phyloP scores from a whole-genome alignment of 1,140 invertebrate genomes.

The Nephila pilipes region DNA sequence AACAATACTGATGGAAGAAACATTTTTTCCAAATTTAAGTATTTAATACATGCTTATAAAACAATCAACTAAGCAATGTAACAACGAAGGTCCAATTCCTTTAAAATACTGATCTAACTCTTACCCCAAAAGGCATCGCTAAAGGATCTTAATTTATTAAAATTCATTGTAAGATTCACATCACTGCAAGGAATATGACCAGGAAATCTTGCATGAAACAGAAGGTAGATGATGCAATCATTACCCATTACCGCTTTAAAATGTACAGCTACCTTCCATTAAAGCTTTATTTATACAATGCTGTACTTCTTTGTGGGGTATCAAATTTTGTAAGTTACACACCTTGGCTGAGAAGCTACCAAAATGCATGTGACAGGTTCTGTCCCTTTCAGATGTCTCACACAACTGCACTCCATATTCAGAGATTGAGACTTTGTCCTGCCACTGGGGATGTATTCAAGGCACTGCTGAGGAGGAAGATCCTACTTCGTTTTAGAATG shows the following conservation, averaged over 20 bases:
- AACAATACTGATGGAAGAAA: conserved; percentile 31
- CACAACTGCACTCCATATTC: not conserved
- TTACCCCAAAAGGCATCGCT: conserved; percentile 67
- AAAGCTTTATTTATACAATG: conserved; percentile 36
- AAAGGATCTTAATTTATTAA: conserved; percentile 17
- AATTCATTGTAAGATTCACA: not conserved
- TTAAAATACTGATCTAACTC: conserved; percentile 45
- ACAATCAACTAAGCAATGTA: conserved; percentile 41
- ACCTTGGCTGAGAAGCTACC: conserved; percentile 14
- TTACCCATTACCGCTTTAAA: conserved; percentile 41
- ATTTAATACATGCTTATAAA: conserved; percentile 67
- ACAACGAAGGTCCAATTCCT: conserved; percentile 35
- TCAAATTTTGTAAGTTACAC: conserved; percentile 62
- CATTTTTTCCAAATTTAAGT: conserved; percentile 63
- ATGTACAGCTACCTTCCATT: conserved; percentile 30
- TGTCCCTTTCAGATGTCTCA: not conserved
- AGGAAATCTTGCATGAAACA: conserved; percentile 44
- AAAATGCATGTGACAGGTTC: conserved; percentile 48
- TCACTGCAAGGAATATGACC: conserved; percentile 54
- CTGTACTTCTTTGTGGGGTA: conserved; percentile 46
- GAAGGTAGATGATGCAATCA: conserved; percentile 5
- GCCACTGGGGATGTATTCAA: conserved; percentile 65
- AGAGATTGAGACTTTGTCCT: conserved; percentile 30
- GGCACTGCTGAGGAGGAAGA: conserved; percentile 76
- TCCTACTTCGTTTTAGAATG: conserved; percentile 52